phyloP scores from a whole-genome alignment of 2,888 invertebrate species.

The Acrobeloides nanus region DNA sequence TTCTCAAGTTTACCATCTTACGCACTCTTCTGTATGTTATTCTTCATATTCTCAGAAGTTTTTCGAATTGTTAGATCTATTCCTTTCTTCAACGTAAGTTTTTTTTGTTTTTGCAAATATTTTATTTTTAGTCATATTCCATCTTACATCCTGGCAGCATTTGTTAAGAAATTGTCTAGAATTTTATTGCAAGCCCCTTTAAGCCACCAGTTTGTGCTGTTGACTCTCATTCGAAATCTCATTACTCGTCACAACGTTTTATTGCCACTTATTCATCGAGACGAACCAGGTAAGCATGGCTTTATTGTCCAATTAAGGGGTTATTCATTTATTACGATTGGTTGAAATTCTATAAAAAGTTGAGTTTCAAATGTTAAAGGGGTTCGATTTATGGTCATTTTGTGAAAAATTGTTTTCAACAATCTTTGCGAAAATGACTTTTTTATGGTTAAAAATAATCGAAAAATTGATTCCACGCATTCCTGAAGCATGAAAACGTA shows the following conservation, averaged over 20 bases:
- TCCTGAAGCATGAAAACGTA: no score
- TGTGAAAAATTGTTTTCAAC: no score
- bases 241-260: conserved; percentile 72
- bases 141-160: conserved; percentile 81
- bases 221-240: conserved; percentile 77
- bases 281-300: conserved; percentile 13
- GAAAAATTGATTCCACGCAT: not conserved
- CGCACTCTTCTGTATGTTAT: conserved; percentile 80
- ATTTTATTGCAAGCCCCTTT: conserved; percentile 75
- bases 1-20: conserved; percentile 85
- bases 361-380: no score
- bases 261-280: conserved; percentile 45
- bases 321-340: no score
- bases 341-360: no score
- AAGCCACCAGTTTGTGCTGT: conserved; percentile 67
- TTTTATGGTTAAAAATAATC: no score
- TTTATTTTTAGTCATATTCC: conserved; percentile 69
- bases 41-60: conserved; percentile 80
- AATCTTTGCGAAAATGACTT: no score
- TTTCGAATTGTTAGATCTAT: conserved; percentile 78
- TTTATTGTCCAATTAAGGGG: no score
- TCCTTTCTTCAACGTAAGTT: conserved; percentile 67
- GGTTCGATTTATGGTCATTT: no score
- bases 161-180: conserved; percentile 78
- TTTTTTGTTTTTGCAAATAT: conserved; percentile 28